Evolutionary conservation across 2,113 vertebrate genomes (phyloP).

Genomic region (Gavialis gangeticus): DNA sequence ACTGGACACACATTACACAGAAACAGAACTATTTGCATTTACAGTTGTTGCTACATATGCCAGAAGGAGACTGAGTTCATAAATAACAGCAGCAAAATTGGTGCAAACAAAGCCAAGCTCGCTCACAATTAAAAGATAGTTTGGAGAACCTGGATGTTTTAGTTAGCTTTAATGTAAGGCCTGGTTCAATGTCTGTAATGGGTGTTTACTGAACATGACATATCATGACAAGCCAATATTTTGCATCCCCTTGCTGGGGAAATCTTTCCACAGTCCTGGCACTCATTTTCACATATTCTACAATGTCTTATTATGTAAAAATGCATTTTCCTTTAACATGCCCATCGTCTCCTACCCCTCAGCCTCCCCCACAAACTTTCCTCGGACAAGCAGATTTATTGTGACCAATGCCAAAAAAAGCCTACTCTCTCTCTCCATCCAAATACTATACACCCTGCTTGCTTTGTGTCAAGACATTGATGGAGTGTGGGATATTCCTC

Average conservation of each 20-base stretch:
- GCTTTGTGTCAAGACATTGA: slow-evolving; percentile 58
- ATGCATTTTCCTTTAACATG: slow-evolving; percentile 55
- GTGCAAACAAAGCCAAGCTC: slow-evolving; percentile 38
- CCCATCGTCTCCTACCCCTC: slow-evolving; percentile 32
- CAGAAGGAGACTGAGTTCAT: slow-evolving; percentile 60
- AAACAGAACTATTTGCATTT: slow-evolving; percentile 53
- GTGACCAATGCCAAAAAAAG: slow-evolving; percentile 70
- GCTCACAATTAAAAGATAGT: slow-evolving; percentile 26
- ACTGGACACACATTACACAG: fast-evolving
- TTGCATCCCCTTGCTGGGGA: slow-evolving; percentile 42
- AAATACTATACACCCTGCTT: slow-evolving; percentile 17
- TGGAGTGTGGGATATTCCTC: slow-evolving; percentile 51
- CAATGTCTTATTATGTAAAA: slow-evolving; percentile 73
- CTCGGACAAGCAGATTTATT: slow-evolving; percentile 70
- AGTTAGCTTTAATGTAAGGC: slow-evolving; percentile 52
- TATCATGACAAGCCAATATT: slow-evolving; percentile 62
- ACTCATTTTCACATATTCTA: slow-evolving; percentile 23
- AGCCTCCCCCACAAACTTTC: slow-evolving; percentile 56
- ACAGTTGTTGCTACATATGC: slow-evolving; percentile 54
- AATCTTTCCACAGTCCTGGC: slow-evolving; percentile 43
- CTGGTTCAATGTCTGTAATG: slow-evolving; percentile 51
- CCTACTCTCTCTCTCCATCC: slow-evolving; percentile 50
- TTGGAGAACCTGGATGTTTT: slow-evolving; percentile 1
- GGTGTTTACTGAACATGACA: slow-evolving; percentile 3
- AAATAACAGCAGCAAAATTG: slow-evolving; percentile 60